Evolutionary conservation across 1,140 invertebrate species (phyloP).

Genomic region (Brachionus rotundiformis): DNA sequence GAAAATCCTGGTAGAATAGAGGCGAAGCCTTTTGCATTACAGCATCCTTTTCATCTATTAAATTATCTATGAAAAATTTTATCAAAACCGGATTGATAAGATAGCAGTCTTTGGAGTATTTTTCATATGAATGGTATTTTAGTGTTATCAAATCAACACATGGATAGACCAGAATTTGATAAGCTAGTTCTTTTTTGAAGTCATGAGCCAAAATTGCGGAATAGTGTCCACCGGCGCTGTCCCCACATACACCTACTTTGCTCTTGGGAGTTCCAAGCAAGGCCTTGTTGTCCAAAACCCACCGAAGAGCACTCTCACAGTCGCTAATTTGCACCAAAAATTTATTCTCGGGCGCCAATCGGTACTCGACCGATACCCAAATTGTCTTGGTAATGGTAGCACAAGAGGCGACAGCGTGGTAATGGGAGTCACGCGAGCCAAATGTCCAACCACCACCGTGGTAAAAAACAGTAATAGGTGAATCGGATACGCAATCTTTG

Average conservation of each 20-base stretch:
- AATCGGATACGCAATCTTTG: not conserved
- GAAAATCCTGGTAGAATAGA: not conserved
- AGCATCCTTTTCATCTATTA: constrained; percentile 10
- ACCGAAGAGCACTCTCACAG: not conserved
- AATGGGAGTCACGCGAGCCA: constrained; percentile 18
- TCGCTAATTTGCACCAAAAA: not conserved
- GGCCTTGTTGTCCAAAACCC: constrained; percentile 6
- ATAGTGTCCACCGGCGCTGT: constrained; percentile 48
- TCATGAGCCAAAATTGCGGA: constrained; percentile 40
- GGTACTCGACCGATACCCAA: constrained; percentile 47
- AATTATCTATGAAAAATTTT: constrained; percentile 37
- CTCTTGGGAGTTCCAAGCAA: not conserved
- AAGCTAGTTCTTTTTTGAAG: not conserved
- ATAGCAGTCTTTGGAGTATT: constrained; percentile 1
- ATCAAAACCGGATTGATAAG: constrained; percentile 22
- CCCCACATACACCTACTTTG: constrained; percentile 8
- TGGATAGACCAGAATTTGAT: constrained; percentile 46
- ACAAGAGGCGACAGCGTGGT: not conserved
- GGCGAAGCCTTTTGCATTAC: not conserved
- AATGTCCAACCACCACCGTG: constrained; percentile 51
- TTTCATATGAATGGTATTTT: not conserved
- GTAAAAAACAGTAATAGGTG: constrained; percentile 41
- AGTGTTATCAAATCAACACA: constrained; percentile 29
- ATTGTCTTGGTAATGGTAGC: not conserved
- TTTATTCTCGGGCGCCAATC: constrained; percentile 36